phyloP scores from a whole-genome alignment of 2,113 vertebrate species.

The Heloderma charlesbogerti region DNA sequence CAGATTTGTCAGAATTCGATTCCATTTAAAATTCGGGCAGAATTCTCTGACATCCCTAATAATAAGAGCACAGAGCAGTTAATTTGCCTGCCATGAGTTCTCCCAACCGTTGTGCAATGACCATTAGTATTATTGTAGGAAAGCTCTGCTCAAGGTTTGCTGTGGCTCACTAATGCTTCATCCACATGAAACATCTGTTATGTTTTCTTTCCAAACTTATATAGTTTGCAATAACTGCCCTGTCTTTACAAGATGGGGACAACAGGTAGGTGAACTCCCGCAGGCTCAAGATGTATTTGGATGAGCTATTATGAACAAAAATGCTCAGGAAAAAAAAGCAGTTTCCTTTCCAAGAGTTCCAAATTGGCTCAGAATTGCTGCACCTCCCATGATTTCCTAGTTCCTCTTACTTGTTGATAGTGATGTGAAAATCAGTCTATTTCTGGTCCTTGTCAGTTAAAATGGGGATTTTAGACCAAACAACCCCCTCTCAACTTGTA shows the following conservation, averaged over 20 bases:
- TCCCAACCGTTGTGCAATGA: background rate
- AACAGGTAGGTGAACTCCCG: no score
- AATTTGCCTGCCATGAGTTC: background rate
- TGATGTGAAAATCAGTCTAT: no score
- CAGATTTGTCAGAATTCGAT: no score
- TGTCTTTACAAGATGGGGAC: background rate
- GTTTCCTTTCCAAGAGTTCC: no score
- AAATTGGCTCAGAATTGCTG: background rate
- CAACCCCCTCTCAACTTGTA: no score
- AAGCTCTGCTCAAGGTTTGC: background rate
- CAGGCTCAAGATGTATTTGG: background rate
- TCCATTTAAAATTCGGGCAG: no score
- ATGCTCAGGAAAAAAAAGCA: background rate
- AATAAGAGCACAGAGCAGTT: background rate
- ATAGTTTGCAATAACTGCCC: background rate
- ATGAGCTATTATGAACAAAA: background rate
- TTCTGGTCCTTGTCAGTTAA: no score
- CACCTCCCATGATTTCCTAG: background rate
- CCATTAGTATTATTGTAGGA: background rate
- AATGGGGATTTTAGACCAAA: no score
- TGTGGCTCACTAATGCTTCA: background rate
- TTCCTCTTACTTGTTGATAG: background rate
- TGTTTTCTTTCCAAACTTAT: background rate
- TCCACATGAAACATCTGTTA: background rate
- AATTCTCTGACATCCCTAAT: no score